Base-by-base conservation (phyloP, 2,888 invertebrate species). In the Phortica okadai region DNA sequence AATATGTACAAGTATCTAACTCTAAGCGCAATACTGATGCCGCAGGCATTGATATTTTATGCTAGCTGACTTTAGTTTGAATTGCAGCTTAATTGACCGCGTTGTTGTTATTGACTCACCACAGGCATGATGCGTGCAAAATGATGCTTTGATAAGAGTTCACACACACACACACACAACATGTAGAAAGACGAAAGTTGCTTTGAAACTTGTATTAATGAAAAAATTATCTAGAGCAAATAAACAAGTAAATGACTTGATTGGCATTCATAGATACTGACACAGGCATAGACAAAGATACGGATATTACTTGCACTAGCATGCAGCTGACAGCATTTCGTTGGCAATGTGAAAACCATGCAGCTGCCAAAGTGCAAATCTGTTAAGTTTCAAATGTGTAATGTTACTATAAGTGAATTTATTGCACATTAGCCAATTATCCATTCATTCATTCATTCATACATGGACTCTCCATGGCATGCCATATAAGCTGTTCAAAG, bases 11-110 rank as follows among this genome's bases (percentile, higher is more conserved):
- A 6, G 45, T 8, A 8, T 6, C 6, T 45, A 50, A 11, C 50
- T 50, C 14, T 33, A 33, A 33, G 33, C 50, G 50, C 50, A 50
- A 6, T 4, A 33, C 33, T 33, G 33, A 3, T 6, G 14, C 14
- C 50, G 6, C 50, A 50, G 8, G 50, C 50, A 50, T 50, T 50
- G 50, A 11, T 50, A 14, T 6, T 50, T 8, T 1, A 14, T 8
- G 50, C 50, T 14, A 50, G 50, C 14, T 50, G 8, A 11, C 10
- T 50, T 50, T 50, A 33, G 50, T 50, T 11, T 50, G 50, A 2
- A 14, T 64, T 8, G 64, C 44, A 67, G 42, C 67, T 67, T 67
- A 67, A 67, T 67, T 67, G 67, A 41, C 44, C n/a, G 41, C 25
- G 41, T 64, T 16, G 41, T 64, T 16, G 7, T 21, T 59, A 59